phyloP scores from a whole-genome alignment of 2,797 vertebrate genomes.

The Phataginus tricuspis region DNA sequence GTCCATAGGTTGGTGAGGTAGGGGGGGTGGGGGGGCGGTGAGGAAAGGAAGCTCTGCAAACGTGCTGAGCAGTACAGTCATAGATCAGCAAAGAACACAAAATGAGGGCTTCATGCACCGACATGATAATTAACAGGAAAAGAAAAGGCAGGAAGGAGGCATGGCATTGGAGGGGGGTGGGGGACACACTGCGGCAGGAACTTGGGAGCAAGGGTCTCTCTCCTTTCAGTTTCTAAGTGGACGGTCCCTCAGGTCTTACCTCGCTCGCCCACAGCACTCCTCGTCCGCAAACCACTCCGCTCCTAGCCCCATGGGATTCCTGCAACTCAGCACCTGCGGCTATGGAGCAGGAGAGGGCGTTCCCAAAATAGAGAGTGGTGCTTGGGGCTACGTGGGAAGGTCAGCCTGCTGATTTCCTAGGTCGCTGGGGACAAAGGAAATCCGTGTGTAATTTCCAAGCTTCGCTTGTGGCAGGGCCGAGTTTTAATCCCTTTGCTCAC shows the following conservation, averaged over 20 bases:
- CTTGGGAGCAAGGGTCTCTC: not conserved
- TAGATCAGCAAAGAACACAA: not conserved
- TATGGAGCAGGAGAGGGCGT: not conserved
- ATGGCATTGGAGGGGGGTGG: not conserved
- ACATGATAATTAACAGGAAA: not conserved
- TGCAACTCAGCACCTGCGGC: slow-evolving; percentile 8
- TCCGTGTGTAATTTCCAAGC: not conserved
- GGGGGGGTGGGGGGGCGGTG: too few species aligned
- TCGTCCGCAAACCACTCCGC: not conserved
- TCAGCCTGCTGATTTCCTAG: slow-evolving; percentile 49
- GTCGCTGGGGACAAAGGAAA: slow-evolving; percentile 61
- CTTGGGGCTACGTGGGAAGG: slow-evolving; percentile 29
- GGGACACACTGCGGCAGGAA: not conserved
- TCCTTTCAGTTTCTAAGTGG: not conserved
- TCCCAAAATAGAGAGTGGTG: slow-evolving; percentile 73
- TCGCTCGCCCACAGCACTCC: too few species aligned
- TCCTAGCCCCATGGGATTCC: not conserved
- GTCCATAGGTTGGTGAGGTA: not conserved
- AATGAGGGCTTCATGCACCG: not conserved
- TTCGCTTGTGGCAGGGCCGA: not conserved
- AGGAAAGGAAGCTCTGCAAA: not conserved
- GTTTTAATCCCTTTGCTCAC: not conserved
- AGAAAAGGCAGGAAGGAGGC: not conserved
- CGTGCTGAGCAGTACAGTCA: not conserved
- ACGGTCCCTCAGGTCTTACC: not conserved